These are phyloP conservation scores for Pharmacophagus antenor DNA, from an alignment of 2,888 invertebrate species.

Conservation along the genomic window DNA sequence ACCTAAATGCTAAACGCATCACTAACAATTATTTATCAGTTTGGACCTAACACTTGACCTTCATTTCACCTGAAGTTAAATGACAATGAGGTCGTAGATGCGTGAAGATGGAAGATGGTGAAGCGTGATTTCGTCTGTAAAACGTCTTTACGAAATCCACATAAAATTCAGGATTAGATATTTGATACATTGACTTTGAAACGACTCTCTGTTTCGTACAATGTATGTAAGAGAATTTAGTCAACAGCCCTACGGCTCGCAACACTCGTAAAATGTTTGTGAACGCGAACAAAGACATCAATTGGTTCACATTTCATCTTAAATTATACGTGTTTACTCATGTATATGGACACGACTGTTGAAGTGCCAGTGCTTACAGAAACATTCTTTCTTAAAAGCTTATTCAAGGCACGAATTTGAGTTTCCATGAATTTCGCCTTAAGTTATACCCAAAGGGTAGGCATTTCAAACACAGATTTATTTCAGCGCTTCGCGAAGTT, in stretches of 20 bases:
- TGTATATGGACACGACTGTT: slow-evolving; percentile 40
- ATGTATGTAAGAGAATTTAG: slow-evolving; percentile 58
- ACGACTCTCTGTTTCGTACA: slow-evolving; percentile 46
- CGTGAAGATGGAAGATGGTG: no score
- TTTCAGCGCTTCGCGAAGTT: slow-evolving; percentile 14
- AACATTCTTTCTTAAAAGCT: slow-evolving; percentile 43
- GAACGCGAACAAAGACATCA: slow-evolving; percentile 76
- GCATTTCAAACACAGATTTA: slow-evolving; percentile 16
- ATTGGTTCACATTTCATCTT: slow-evolving; percentile 75
- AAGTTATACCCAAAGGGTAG: slow-evolving; percentile 48
- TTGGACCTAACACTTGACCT: no score
- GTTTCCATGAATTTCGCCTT: slow-evolving; percentile 55
- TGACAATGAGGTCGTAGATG: no score
- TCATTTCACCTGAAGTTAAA: no score
- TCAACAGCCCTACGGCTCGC: slow-evolving; percentile 63
- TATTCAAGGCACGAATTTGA: slow-evolving; percentile 49
- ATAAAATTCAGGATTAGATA: slow-evolving; percentile 21
- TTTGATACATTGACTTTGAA: slow-evolving; percentile 30
- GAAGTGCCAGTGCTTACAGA: slow-evolving; percentile 36
- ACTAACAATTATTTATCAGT: no score
- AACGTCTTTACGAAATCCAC: not conserved
- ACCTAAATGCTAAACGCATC: no score
- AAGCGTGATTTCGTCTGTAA: no score
- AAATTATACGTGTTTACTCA: slow-evolving; percentile 69
- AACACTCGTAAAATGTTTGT: slow-evolving; percentile 54